Conservation (phyloP, 2,888 invertebrate species). For the Chrysolina oricalcia region DNA sequence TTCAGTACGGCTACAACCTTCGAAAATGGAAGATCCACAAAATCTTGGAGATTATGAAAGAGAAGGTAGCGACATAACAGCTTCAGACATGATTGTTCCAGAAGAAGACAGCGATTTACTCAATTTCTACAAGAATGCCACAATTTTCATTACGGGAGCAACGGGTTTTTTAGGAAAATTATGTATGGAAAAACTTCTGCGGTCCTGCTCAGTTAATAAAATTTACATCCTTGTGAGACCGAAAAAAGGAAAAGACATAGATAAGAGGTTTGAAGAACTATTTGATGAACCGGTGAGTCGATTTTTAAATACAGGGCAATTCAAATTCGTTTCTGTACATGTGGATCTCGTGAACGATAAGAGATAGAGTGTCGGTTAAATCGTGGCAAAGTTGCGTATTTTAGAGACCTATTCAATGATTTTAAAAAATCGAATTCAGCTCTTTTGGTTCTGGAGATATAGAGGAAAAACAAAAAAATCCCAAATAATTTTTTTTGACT, state of each 20-base stretch:
- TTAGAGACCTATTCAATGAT: too few species aligned
- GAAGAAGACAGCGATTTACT: slow-evolving; percentile 53
- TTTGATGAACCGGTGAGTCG: slow-evolving; percentile 75
- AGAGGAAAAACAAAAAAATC: too few species aligned
- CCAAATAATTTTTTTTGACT: too few species aligned
- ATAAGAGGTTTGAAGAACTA: slow-evolving; percentile 72
- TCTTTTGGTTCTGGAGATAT: too few species aligned
- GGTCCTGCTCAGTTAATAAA: slow-evolving; percentile 66
- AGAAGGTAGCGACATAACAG: slow-evolving; percentile 73
- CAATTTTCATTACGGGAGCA: slow-evolving; percentile 68
- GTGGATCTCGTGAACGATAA: too few species aligned
- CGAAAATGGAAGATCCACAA: background rate
- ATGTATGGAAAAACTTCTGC: slow-evolving; percentile 65
- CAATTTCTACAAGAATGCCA: slow-evolving; percentile 63
- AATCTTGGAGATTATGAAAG: slow-evolving; percentile 57
- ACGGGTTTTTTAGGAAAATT: slow-evolving; percentile 70
- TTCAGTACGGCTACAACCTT: background rate
- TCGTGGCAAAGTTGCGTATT: too few species aligned
- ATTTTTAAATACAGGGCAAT: background rate
- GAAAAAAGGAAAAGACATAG: slow-evolving; percentile 64
- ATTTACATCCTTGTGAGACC: slow-evolving; percentile 65
- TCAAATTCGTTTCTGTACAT: too few species aligned
- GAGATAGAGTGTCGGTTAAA: too few species aligned
- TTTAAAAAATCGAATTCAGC: too few species aligned
- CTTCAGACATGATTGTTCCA: slow-evolving; percentile 71